Percentiles rank a stretch among this genome's conserved stretches.
Conservation (phyloP, 1,140 invertebrate genomes). For the Papilio helenus region DNA sequence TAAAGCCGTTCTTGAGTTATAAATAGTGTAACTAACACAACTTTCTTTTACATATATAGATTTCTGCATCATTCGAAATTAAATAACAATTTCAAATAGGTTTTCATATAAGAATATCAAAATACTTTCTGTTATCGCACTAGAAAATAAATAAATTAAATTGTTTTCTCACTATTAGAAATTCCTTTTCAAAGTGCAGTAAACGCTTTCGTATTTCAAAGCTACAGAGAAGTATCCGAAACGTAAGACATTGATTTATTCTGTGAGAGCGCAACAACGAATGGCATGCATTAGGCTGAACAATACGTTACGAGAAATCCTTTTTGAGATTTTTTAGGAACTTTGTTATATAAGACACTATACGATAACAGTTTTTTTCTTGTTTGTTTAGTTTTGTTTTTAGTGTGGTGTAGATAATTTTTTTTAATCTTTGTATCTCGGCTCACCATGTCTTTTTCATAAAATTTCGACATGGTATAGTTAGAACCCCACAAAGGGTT, state of each 20-base stretch:
- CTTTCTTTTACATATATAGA: too few relatives aligned
- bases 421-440: too few relatives aligned
- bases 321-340: neutral
- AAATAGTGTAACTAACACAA: constrained; percentile 27
- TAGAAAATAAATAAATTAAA: neutral
- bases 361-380: neutral
- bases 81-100: neutral
- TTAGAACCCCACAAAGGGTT: too few relatives aligned
- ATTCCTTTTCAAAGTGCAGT: constrained; percentile 21
- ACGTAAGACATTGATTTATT: constrained; percentile 19
- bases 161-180: constrained; percentile 4
- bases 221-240: constrained; percentile 9
- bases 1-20: constrained; percentile 13
- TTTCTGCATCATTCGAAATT: too few relatives aligned
- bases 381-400: too few relatives aligned
- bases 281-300: constrained; percentile 23
- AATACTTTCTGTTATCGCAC: neutral
- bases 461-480: too few relatives aligned
- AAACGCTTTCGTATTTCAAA: constrained; percentile 20
- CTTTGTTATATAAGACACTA: neutral
- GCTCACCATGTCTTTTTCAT: too few relatives aligned
- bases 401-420: too few relatives aligned
- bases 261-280: constrained; percentile 6
- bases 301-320: neutral
- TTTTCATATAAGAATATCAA: neutral